Evolutionary conservation across 1,140 invertebrate genomes (phyloP), one percentile per base, ranked within the genome.

Genomic region (Popillia japonica): DNA sequence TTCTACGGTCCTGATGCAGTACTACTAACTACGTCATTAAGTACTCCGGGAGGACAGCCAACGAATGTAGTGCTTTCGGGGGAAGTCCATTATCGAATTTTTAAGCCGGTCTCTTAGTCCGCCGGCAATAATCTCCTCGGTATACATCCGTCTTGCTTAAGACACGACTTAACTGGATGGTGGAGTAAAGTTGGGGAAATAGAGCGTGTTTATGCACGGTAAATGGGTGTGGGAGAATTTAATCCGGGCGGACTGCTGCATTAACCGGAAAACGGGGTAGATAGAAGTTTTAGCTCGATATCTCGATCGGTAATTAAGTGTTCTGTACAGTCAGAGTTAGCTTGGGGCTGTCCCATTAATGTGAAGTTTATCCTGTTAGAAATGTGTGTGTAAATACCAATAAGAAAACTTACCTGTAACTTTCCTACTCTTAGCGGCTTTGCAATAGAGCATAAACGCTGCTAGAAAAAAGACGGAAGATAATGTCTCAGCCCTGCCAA

Each of bases 401-500:
- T 34, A 2, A 34, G 27, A 34, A 55, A 55, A n/a, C 75, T 86
- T 89, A 95, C 94, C 93, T 89, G 93, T 94, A 74, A 85, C 87
- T 87, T 88, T 90, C 87, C 91, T 92, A 82, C 88, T 90, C 82
- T 89, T 92, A 64, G 93, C 92, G 78, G 93, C 92, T 85, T 93
- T 92, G 40, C 90, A 92, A 87, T 97, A 98, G 61, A 92, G 91
- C 81, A 97, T 91, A 83, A 99, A 92, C 73, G 97, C 95, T 72
- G 91, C 92, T 75, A 99, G 89, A 87, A 96, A 98, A 89, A 98
- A 99, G 64, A 98, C 91, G 2, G 97, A 96, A 8, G 97, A 98
- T 79, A 99, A 90, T 81, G 96, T 94, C 89, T 99, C 98, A 48
- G 98, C 98, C 86, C 98, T 91, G 68, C 98, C 98, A 20, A 99